Percentiles rank a stretch among this genome's conserved stretches.
phyloP scores from a whole-genome alignment of 2,888 invertebrate species.

The Bugulina stolonifera region DNA sequence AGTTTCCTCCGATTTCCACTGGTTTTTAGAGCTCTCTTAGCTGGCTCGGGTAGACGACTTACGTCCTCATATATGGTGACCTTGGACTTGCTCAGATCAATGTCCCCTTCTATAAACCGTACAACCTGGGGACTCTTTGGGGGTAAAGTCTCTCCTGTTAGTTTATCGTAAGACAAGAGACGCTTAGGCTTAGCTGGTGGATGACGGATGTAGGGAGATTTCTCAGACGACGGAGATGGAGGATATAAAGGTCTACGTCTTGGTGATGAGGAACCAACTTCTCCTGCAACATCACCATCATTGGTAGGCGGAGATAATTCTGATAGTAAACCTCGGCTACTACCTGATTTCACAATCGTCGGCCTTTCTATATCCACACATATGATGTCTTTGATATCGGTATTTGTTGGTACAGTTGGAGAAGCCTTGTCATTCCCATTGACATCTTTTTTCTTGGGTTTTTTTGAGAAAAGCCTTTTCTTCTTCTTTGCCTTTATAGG shows the following conservation, averaged over 20 bases:
- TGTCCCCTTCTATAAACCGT: constrained; percentile 7
- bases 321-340: neutral
- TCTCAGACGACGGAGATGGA: neutral
- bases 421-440: neutral
- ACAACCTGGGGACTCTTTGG: neutral
- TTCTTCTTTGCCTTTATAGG: neutral
- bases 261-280: neutral
- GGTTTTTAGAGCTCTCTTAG: neutral
- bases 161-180: no score
- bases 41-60: neutral
- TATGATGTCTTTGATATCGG: constrained; percentile 10
- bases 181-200: no score
- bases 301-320: neutral
- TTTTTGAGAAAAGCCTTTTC: neutral
- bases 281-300: neutral
- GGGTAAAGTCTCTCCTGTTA: neutral
- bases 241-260: neutral
- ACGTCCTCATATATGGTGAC: constrained; percentile 1
- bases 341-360: neutral
- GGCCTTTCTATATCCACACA: neutral
- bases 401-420: neutral
- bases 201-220: no score
- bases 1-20: neutral
- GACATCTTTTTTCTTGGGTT: neutral
- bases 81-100: neutral